Base-by-base conservation (phyloP, 1,140 invertebrate species). In the Drosophila punjabiensis region DNA sequence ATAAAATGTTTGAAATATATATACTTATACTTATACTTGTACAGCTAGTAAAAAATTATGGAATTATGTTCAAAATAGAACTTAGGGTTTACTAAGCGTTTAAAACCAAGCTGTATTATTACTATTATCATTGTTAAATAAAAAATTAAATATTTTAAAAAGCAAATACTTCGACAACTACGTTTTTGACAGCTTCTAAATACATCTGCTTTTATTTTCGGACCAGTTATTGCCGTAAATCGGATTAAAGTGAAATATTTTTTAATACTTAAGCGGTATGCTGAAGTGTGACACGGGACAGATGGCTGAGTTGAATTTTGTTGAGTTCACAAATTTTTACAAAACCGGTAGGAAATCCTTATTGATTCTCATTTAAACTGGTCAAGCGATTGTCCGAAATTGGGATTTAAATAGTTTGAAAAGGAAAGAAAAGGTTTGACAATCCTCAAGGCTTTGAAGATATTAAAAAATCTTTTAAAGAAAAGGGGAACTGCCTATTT, bases 331-430 rank as follows among this genome's bases (percentile, higher is more conserved):
- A n/a, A 5, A 37, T 39, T n/a, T n/a, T 24, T 59, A 24, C 20
- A 28, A 16, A 59, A 59, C 20, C 20, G 35, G 56, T 39, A 24
- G 56, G 2, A 59, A 59, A 59, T 59, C 35, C 20, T 28, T 41
- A 59, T 59, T 41, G 56, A 41, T 41, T 59, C 56, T 37, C 35
- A 16, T 13, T 59, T 41, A n/a, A 28, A 59, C 16, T 59, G 56
- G 56, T 59, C 35, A 59, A 28, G 11, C 35, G 16, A 9, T 59
- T 28, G 56, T 16, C 20, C 10, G 20, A 59, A 28, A 28, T n/a
- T 28, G 4, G 35, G 14, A 59, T n/a, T 41, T 41, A 9, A 28
- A 41, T 41, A 13, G 10, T 13, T 8, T 28, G 8, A 41, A 41
- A 58, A 28, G 14, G 16, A 4, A 24, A 59, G n/a, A 56, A 59